These are phyloP conservation scores for Apis laboriosa DNA, from an alignment of 1,140 invertebrate genomes.

Conservation along the genomic window DNA sequence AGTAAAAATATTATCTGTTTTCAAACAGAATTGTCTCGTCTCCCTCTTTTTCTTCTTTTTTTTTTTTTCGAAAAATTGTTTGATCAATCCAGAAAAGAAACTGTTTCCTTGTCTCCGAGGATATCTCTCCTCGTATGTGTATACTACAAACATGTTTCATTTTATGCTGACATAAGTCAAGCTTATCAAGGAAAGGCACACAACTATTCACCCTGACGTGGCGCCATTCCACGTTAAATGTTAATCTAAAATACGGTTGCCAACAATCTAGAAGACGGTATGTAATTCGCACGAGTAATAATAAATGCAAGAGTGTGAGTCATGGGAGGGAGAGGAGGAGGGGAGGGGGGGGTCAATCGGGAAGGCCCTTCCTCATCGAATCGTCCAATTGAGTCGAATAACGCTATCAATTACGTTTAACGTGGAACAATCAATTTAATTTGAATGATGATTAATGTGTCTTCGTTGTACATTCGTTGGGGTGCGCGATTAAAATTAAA, in stretches of 20 bases:
- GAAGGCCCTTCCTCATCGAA: conserved; percentile 25
- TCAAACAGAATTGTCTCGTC: background rate
- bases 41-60: too few relatives aligned
- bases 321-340: background rate
- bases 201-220: background rate
- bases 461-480: background rate
- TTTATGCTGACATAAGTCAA: conserved; percentile 42
- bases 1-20: too few relatives aligned
- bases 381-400: conserved; percentile 41
- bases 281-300: background rate
- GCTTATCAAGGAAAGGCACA: conserved; percentile 33
- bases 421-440: background rate
- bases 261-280: background rate
- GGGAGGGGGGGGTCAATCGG: conserved; percentile 16
- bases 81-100: background rate
- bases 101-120: background rate
- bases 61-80: background rate
- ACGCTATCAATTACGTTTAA: conserved; percentile 28
- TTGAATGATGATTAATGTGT: conserved; percentile 1
- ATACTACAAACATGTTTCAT: conserved; percentile 25
- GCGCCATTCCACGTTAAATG: conserved; percentile 28
- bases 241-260: conserved; percentile 28
- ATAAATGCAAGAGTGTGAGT: conserved; percentile 27
- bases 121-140: background rate
- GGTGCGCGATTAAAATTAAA: background rate